Base-by-base conservation (phyloP, 2,888 invertebrate species). In the Drosophila pseudotalamancana region DNA sequence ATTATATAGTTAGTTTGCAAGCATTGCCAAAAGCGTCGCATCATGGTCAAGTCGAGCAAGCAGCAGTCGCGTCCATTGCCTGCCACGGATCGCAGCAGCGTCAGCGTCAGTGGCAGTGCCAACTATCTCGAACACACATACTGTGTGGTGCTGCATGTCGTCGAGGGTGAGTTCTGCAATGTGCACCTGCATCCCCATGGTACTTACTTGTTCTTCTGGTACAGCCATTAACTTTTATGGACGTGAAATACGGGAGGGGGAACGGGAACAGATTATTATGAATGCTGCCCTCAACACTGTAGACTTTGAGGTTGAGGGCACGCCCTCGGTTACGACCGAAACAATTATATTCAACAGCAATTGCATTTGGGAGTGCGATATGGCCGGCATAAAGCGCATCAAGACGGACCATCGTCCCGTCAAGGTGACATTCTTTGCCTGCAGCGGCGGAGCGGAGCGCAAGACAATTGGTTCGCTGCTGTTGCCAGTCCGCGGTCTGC, bases 311-410 rank as follows among this genome's bases (percentile, higher is more conserved):
- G 94, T 96, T 0, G 95, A 95, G 83, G 92, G 93, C 11, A 92
- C 93, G 6, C 92, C 93, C 1, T 92, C 94, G 0, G 92, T 92
- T 25, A 92, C 93, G 42, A 91, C 92, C 54, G 83, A 85, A 45
- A 70, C 85, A 1, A 94, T 95, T 0, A 91, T 93, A 39, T 95
- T 96, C 88, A 94, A 94, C 68, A 95, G 94, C 18, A 95, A 96
- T 88, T 93, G 96, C 54, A 94, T 95, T 48, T 96, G 96, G 96
- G 95, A 96, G 90, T 94, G 95, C 2, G 95, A 95, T 75, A 95
- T 95, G 90, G 93, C 93, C 75, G 93, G 94, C 61, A 92, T 96
- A 72, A 93, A 95, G 79, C 94, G 94, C 89, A 93, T 96, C 77
- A 92, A 95, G 80, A 94, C 94, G 0, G 94, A 94, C 48, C 95